Conservation (phyloP, 2,888 invertebrate genomes). For the Cyrtodaria siliqua region DNA sequence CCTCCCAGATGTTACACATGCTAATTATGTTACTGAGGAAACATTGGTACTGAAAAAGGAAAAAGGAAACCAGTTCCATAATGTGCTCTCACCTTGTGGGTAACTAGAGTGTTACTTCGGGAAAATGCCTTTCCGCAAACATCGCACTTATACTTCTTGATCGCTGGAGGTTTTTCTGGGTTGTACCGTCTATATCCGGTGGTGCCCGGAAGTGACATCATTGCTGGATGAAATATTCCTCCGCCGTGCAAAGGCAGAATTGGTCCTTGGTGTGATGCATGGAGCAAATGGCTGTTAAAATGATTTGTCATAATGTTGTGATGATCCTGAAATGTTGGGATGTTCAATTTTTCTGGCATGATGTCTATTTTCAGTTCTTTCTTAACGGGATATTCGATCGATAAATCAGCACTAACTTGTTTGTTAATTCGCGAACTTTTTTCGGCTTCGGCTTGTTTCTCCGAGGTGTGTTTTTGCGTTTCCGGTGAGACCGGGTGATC, state of each 20-base stretch:
- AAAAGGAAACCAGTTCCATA: too few species aligned
- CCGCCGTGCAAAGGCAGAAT: slow-evolving; percentile 41
- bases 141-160: slow-evolving; percentile 87
- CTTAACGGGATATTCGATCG: not conserved
- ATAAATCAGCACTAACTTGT: slow-evolving; percentile 7
- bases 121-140: slow-evolving; percentile 87
- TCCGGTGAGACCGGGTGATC: slow-evolving; percentile 48
- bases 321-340: slow-evolving; percentile 7
- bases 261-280: slow-evolving; percentile 31
- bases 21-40: too few species aligned
- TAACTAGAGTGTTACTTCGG: slow-evolving; percentile 87
- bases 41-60: too few species aligned
- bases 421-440: slow-evolving; percentile 4
- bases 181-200: slow-evolving; percentile 55
- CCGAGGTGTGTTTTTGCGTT: slow-evolving; percentile 32
- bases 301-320: not conserved
- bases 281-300: slow-evolving; percentile 12
- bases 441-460: slow-evolving; percentile 4
- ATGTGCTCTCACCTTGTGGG: slow-evolving; percentile 87
- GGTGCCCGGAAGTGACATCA: slow-evolving; percentile 60
- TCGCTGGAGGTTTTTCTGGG: slow-evolving; percentile 74
- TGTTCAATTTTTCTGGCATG: not conserved
- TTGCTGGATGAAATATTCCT: slow-evolving; percentile 64
- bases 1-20: too few species aligned
- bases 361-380: slow-evolving; percentile 31